Evolutionary conservation across 2,797 vertebrate species (phyloP).

Genomic region (Gobionotothen gibberifrons): DNA sequence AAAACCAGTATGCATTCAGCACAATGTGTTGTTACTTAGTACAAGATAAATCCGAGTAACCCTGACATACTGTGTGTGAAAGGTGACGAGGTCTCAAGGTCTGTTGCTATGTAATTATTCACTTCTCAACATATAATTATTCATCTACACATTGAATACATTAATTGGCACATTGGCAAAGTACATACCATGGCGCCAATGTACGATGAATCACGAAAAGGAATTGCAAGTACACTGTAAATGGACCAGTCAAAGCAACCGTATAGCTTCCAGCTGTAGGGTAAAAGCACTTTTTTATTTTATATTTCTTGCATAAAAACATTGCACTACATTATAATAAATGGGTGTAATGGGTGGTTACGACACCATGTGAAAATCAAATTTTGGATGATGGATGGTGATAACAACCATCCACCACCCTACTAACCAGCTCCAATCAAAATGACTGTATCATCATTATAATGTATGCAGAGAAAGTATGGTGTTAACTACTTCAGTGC

Average conservation of each 20-base stretch:
- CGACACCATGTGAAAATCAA: constrained; percentile 8
- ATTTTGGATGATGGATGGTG: constrained; percentile 27
- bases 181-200: neutral
- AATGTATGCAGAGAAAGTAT: constrained; percentile 14
- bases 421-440: constrained; percentile 13
- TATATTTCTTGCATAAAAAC: constrained; percentile 9
- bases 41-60: neutral
- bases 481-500: constrained; percentile 11
- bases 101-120: neutral
- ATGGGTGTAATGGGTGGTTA: neutral
- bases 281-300: neutral
- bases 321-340: neutral
- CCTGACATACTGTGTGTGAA: neutral
- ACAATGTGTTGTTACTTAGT: neutral
- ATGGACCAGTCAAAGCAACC: neutral
- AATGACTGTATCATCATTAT: constrained; percentile 21
- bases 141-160: constrained; percentile 9
- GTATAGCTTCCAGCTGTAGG: neutral
- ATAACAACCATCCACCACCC: constrained; percentile 12
- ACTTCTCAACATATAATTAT: constrained; percentile 22
- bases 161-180: neutral
- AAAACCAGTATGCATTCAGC: neutral
- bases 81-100: neutral
- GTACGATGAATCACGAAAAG: neutral
- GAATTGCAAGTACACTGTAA: neutral